Evolutionary conservation across 2,113 vertebrate genomes (phyloP).

Genomic region (Catagonus wagneri): DNA sequence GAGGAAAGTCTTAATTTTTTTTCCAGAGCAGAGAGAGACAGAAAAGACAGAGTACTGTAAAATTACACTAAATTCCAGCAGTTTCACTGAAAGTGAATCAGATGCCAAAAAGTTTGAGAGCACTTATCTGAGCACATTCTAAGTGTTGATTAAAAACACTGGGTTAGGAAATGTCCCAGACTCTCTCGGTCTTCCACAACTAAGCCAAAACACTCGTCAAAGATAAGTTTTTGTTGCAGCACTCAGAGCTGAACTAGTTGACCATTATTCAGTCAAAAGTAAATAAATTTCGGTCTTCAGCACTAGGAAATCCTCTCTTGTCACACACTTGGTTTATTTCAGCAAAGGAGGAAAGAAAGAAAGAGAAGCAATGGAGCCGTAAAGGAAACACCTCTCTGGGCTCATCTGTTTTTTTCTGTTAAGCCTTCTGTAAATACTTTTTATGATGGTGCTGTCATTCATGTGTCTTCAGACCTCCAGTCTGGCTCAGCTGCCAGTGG

Average conservation of each 20-base stretch:
- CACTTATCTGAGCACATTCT: not conserved
- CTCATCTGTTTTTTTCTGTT: not conserved
- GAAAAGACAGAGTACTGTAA: not conserved
- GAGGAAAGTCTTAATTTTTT: not conserved
- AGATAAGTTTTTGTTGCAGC: not conserved
- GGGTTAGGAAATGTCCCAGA: conserved; percentile 9
- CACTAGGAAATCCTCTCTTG: not conserved
- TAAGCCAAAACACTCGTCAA: not conserved
- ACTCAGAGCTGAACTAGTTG: not conserved
- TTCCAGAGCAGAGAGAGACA: not conserved
- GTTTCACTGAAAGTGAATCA: not conserved
- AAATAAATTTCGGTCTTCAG: not conserved
- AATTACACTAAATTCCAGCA: not conserved
- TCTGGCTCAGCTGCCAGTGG: conserved; percentile 86
- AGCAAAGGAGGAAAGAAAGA: not conserved
- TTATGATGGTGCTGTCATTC: conserved; percentile 10
- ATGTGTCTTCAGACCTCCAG: conserved; percentile 91
- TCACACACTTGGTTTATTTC: not conserved
- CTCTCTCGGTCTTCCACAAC: not conserved
- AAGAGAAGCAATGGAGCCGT: not conserved
- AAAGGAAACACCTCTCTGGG: not conserved
- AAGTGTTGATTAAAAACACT: not conserved
- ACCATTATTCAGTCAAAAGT: not conserved
- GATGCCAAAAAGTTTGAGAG: not conserved
- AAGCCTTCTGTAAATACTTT: not conserved